These are phyloP conservation scores for Catamblyrhynchus diadema DNA, from an alignment of 2,797 vertebrate genomes.

Conservation along the genomic window DNA sequence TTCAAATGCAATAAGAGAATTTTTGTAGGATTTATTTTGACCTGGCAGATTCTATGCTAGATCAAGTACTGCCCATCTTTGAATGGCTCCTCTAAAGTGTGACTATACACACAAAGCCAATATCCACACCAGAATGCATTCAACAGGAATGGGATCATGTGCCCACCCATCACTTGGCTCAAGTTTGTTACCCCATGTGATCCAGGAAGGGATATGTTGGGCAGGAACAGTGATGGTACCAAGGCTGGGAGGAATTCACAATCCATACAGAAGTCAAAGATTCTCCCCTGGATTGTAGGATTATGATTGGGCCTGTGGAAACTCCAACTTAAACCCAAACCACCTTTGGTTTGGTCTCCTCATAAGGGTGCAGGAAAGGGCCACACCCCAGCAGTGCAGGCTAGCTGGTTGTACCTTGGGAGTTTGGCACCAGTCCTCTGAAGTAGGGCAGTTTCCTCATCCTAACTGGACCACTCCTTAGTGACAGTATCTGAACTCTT, in stretches of 20 bases:
- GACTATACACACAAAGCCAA: neutral
- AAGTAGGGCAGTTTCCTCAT: neutral
- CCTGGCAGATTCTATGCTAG: neutral
- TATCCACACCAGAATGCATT: neutral
- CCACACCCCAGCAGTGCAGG: neutral
- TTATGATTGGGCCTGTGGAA: neutral
- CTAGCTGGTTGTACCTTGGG: neutral
- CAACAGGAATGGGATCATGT: neutral
- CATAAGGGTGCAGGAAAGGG: neutral
- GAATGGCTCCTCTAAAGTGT: neutral
- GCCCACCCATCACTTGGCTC: neutral
- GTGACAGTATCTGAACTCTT: slow-evolving; percentile 6
- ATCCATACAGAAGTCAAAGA: neutral
- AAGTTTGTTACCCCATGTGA: neutral
- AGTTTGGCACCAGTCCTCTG: neutral
- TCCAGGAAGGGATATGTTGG: neutral
- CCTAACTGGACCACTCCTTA: slow-evolving; percentile 24
- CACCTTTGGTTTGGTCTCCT: neutral
- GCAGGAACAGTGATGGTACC: neutral
- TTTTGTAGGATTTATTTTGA: neutral
- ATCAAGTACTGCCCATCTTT: neutral
- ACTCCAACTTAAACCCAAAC: neutral
- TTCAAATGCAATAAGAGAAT: neutral
- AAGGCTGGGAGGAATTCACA: neutral
- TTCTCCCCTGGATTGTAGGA: neutral